Evolutionary conservation across 2,113 vertebrate genomes (phyloP).

Genomic region (Trematomus loennbergii): DNA sequence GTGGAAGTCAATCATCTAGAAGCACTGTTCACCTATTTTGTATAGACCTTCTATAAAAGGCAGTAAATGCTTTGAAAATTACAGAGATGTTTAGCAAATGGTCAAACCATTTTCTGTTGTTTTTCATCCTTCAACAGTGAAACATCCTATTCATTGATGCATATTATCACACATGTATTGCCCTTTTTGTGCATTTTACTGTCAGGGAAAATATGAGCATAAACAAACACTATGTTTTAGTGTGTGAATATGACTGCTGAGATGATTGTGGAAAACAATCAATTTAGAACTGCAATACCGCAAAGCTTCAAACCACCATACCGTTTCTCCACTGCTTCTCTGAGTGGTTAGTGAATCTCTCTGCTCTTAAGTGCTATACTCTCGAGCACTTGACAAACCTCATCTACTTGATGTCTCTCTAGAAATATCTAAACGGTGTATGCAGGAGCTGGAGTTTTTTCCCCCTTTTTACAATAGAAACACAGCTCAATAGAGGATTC

Average conservation of each 20-base stretch:
- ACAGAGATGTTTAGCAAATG: not conserved
- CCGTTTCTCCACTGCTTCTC: not conserved
- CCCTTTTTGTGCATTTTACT: not conserved
- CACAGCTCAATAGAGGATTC: not conserved
- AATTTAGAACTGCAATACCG: not conserved
- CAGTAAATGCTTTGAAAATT: not conserved
- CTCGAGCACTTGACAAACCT: constrained; percentile 35
- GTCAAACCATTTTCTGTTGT: not conserved
- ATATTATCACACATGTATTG: not conserved
- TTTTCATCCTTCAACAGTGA: not conserved
- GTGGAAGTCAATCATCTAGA: constrained; percentile 15
- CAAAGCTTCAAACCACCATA: constrained; percentile 30
- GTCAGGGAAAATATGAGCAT: not conserved
- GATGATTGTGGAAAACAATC: constrained; percentile 13
- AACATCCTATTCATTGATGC: too few relatives aligned
- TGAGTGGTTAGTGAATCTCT: constrained; percentile 37
- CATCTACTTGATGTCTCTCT: constrained; percentile 11
- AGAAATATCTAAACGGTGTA: not conserved
- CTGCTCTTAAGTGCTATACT: constrained; percentile 37
- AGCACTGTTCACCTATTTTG: constrained; percentile 1
- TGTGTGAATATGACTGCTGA: not conserved
- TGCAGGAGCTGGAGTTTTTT: not conserved
- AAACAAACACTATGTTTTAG: not conserved
- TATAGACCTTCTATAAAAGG: not conserved
- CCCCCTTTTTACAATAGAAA: not conserved